phyloP scores from a whole-genome alignment of 2,888 invertebrate genomes.

The Aporophyla lueneburgensis region DNA sequence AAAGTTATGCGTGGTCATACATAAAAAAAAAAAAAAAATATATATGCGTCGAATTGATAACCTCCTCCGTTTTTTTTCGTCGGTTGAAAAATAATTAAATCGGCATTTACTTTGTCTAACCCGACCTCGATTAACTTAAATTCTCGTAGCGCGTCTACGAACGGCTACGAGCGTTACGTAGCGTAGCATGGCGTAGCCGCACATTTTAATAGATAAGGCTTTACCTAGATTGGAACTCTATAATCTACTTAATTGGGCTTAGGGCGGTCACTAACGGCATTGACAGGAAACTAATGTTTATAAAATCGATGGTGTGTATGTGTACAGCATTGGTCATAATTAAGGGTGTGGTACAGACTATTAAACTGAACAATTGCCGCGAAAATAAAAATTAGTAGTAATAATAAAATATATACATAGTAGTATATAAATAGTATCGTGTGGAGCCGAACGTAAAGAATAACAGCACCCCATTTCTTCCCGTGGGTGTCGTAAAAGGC shows the following conservation, averaged over 20 bases:
- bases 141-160: conserved; percentile 62
- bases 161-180: conserved; percentile 56
- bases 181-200: conserved; percentile 58
- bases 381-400: not conserved
- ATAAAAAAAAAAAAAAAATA: too few species aligned
- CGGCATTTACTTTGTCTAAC: conserved; percentile 30
- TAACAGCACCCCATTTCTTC: too few species aligned
- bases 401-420: too few species aligned
- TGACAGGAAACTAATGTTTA: conserved; percentile 2
- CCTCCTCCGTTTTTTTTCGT: too few species aligned
- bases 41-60: too few species aligned
- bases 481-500: too few species aligned
- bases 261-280: conserved; percentile 5
- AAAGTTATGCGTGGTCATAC: too few species aligned
- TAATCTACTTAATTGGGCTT: conserved; percentile 49
- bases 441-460: too few species aligned
- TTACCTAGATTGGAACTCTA: conserved; percentile 49
- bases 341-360: not conserved
- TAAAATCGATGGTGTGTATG: conserved; percentile 10
- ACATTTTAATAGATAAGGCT: conserved; percentile 56
- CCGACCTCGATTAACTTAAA: conserved; percentile 32
- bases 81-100: conserved; percentile 45
- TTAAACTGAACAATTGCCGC: not conserved
- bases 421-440: too few species aligned
- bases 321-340: not conserved